Conservation (phyloP, 2,113 vertebrate genomes). For the Pontoporia blainvillei region DNA sequence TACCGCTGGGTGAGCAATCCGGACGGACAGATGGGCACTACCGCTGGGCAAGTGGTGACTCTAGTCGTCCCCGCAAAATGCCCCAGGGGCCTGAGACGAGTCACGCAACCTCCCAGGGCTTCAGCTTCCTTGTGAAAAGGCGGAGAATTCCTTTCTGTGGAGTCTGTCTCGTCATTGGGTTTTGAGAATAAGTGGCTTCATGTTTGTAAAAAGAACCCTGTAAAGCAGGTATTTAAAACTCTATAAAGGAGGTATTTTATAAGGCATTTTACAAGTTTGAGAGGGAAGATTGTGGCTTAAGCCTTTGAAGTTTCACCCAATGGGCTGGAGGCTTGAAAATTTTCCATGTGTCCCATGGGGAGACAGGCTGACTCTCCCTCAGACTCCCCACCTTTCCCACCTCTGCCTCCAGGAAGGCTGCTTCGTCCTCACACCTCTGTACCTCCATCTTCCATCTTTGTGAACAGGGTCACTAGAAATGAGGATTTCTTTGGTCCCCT, state of each 20-base stretch:
- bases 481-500: not conserved
- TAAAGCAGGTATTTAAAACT: not conserved
- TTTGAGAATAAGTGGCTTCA: constrained; percentile 3
- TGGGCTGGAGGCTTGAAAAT: not conserved
- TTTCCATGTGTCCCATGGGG: not conserved
- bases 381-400: not conserved
- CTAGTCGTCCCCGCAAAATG: not conserved
- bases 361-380: not conserved
- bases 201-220: not conserved
- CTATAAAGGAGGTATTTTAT: not conserved
- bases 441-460: not conserved
- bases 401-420: not conserved
- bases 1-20: too few relatives aligned
- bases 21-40: not conserved
- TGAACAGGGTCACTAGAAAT: not conserved
- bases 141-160: not conserved
- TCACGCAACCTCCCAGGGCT: not conserved
- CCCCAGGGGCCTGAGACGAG: not conserved
- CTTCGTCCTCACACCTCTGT: not conserved
- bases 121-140: not conserved
- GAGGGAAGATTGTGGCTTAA: not conserved
- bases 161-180: not conserved
- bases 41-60: not conserved
- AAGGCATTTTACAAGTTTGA: not conserved
- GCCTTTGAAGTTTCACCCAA: not conserved